Evolutionary conservation across 2,113 vertebrate species (phyloP), one percentile per base, ranked within the genome.

Genomic region (Acanthochromis polyacanthus): DNA sequence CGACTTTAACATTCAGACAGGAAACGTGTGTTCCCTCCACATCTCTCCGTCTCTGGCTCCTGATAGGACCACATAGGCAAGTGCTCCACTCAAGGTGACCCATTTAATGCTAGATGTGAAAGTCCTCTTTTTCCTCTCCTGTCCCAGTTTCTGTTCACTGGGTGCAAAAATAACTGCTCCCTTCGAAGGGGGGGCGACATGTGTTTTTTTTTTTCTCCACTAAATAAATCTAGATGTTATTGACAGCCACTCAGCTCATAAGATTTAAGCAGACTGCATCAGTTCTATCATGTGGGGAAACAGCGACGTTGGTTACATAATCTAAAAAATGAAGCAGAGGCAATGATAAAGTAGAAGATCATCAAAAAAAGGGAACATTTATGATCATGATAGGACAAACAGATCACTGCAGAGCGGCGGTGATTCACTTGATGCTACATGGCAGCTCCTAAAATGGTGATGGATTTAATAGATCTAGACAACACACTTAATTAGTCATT

Each of bases 41-140:
- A 67, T 67, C 60, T 57, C n/a, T 86, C 40, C 14, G 40, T 43
- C 71, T 60, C 77, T 60, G 64, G 74, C 75, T 86, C 77, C 80
- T 87, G 83, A 88, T 87, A 75, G 86, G 88, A 89, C 86, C 81
- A 88, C 65, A 58, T 52, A 72, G 72, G 74, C 67, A 75, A 88
- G 84, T 63, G 81, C 82, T 87, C 81, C 74, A 82, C 79, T 91
- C 92, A 94, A 94, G 93, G 93, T 93, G 94, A 92, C 94, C 94
- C 83, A 94, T 88, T 95, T 95, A 92, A 83, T 48, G 78, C 81
- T 71, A 36, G 66, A 79, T 75, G 83, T 74, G 63, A 85, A 92
- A 82, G 88, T 89, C 85, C 83, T 86, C 82, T 82, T 59, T 82
- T 82, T 83, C 57, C 79, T 85, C 60, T 81, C 38, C 66, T 84